Conservation (phyloP, 2,888 invertebrate genomes). For the Callinectes sapidus region DNA sequence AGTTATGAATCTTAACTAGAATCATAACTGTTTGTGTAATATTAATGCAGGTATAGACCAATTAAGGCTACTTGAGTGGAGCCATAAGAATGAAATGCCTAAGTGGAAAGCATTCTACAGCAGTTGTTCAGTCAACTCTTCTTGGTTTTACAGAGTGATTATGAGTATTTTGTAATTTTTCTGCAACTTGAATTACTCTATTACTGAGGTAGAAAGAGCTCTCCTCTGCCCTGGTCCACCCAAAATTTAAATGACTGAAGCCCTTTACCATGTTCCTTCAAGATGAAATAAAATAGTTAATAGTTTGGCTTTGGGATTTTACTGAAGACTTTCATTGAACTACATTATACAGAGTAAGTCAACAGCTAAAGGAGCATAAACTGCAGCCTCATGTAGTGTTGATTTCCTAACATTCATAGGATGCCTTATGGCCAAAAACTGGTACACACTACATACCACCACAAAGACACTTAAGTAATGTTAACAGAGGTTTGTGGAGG, state of each 20-base stretch:
- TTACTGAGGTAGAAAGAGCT: background rate
- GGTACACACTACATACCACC: background rate
- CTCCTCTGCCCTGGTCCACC: constrained; percentile 20
- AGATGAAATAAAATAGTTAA: constrained; percentile 16
- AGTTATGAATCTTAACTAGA: background rate
- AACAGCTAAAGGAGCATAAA: background rate
- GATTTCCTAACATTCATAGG: background rate
- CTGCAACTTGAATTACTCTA: background rate
- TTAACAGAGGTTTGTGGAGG: background rate
- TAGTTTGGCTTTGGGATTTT: constrained; percentile 22
- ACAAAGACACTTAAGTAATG: background rate
- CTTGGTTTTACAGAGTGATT: background rate
- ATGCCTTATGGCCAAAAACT: background rate
- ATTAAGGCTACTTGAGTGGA: background rate
- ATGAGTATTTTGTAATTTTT: background rate
- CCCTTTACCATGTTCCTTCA: background rate
- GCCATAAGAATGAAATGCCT: constrained; percentile 16
- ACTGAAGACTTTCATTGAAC: constrained; percentile 1
- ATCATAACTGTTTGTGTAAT: background rate
- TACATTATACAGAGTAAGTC: constrained; percentile 5
- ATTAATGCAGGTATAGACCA: background rate
- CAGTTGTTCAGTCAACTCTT: background rate
- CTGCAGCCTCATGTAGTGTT: background rate
- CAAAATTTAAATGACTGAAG: background rate
- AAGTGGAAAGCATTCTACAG: background rate